Evolutionary conservation across 2,797 vertebrate genomes (phyloP).

Genomic region (Microctenopoma steveboyesi): DNA sequence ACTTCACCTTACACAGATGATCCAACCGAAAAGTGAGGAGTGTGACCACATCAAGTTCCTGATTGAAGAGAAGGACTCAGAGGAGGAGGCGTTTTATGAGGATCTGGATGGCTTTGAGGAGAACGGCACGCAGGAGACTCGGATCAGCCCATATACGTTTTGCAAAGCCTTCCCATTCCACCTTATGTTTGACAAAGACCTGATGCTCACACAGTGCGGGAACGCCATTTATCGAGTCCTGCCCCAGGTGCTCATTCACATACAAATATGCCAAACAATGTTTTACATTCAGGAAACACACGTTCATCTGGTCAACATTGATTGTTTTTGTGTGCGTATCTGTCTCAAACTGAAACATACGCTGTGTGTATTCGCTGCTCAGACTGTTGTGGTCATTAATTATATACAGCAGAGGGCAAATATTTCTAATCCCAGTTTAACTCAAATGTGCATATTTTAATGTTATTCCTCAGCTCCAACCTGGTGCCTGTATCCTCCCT

Average conservation of each 20-base stretch:
- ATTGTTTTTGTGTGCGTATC: slow-evolving; percentile 1
- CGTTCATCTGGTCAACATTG: slow-evolving; percentile 1
- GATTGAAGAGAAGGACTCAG: slow-evolving; percentile 98
- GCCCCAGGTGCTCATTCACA: slow-evolving; percentile 88
- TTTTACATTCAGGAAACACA: slow-evolving; percentile 1
- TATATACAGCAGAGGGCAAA: not conserved
- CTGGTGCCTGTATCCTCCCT: slow-evolving; percentile 92
- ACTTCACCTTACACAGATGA: slow-evolving; percentile 83
- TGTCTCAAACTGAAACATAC: not conserved
- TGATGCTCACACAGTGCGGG: slow-evolving; percentile 96
- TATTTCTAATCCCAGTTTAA: slow-evolving; percentile 1
- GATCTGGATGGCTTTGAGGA: slow-evolving; percentile 97
- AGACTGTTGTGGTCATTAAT: not conserved
- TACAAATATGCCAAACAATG: not conserved
- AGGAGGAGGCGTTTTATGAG: slow-evolving; percentile 96
- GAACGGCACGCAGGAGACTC: slow-evolving; percentile 96
- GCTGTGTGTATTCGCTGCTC: not conserved
- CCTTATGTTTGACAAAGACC: slow-evolving; percentile 96
- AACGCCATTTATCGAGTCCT: slow-evolving; percentile 97
- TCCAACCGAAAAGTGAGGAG: slow-evolving; percentile 96
- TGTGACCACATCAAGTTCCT: slow-evolving; percentile 99
- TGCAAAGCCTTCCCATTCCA: slow-evolving; percentile 99
- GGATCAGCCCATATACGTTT: slow-evolving; percentile 98
- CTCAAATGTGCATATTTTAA: slow-evolving; percentile 23
- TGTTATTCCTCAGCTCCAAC: slow-evolving; percentile 88